Percentiles rank a stretch among this genome's conserved stretches.
These are phyloP conservation scores for Cryptocephalus primarius DNA, from an alignment of 2,888 invertebrate genomes.

Conservation along the genomic window DNA sequence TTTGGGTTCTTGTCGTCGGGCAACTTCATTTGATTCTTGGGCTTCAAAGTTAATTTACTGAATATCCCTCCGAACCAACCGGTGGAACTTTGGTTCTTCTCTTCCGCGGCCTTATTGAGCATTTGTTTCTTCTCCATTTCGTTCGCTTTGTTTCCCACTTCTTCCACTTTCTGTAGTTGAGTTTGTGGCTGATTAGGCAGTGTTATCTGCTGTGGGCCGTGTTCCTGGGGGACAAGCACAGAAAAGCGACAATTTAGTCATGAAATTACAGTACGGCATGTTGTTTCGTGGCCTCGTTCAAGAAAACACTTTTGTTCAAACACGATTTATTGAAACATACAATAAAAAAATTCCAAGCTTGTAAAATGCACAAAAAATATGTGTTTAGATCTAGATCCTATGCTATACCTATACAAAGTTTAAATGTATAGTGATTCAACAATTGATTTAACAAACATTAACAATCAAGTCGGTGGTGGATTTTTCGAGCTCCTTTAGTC, in stretches of 20 bases:
- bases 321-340: not conserved
- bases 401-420: too few relatives aligned
- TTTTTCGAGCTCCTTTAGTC: too few relatives aligned
- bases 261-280: conserved; percentile 15
- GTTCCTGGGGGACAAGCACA: conserved; percentile 26
- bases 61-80: conserved; percentile 85
- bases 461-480: too few relatives aligned
- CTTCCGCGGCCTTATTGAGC: conserved; percentile 13
- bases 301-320: not conserved
- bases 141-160: conserved; percentile 1
- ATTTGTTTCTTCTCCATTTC: conserved; percentile 12
- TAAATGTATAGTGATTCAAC: too few relatives aligned
- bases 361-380: conserved; percentile 15
- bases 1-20: conserved; percentile 91
- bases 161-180: conserved; percentile 13
- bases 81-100: conserved; percentile 23
- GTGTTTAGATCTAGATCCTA: conserved; percentile 1
- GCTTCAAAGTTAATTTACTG: conserved; percentile 68
- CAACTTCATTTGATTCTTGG: conserved; percentile 90
- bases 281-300: conserved; percentile 8
- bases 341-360: conserved; percentile 9
- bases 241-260: conserved; percentile 32
- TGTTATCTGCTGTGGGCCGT: conserved; percentile 35
- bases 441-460: too few relatives aligned
- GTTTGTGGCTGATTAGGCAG: conserved; percentile 42